Evolutionary conservation across 1,140 invertebrate genomes (phyloP).

Genomic region (Diploscapter pachys): DNA sequence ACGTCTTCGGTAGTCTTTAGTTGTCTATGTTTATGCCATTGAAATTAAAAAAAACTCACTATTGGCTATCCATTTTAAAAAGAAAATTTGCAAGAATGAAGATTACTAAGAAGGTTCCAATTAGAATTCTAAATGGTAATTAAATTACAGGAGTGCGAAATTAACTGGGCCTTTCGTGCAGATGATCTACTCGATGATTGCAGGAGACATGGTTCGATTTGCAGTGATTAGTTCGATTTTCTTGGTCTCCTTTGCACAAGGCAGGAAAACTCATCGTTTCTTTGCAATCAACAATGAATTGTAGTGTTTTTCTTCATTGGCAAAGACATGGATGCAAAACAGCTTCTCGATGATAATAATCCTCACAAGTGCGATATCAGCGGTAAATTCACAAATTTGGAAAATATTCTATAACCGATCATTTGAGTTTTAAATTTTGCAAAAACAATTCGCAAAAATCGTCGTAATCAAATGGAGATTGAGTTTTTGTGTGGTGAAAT

Average conservation of each 20-base stretch:
- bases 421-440: neutral
- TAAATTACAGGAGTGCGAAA: conserved; percentile 66
- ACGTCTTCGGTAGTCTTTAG: neutral
- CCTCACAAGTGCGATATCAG: conserved; percentile 39
- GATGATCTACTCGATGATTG: conserved; percentile 97
- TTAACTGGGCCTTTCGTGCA: conserved; percentile 94
- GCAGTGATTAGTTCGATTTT: conserved; percentile 91
- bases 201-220: conserved; percentile 93
- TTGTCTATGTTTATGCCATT: too few relatives aligned
- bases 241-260: conserved; percentile 87
- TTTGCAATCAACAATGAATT: conserved; percentile 34
- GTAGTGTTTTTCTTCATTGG: conserved; percentile 90
- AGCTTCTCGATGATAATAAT: conserved; percentile 64
- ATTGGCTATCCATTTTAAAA: too few relatives aligned
- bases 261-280: conserved; percentile 53
- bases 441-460: neutral
- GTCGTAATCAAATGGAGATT: too few relatives aligned
- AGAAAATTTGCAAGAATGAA: neutral
- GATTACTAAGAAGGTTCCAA: neutral
- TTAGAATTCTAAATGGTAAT: neutral
- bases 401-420: neutral
- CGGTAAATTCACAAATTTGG: neutral
- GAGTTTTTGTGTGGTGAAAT: too few relatives aligned
- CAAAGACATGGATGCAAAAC: conserved; percentile 73
- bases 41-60: too few relatives aligned